Base-by-base conservation (phyloP, 1,140 invertebrate genomes). In the Aphelinus atriplicis region DNA sequence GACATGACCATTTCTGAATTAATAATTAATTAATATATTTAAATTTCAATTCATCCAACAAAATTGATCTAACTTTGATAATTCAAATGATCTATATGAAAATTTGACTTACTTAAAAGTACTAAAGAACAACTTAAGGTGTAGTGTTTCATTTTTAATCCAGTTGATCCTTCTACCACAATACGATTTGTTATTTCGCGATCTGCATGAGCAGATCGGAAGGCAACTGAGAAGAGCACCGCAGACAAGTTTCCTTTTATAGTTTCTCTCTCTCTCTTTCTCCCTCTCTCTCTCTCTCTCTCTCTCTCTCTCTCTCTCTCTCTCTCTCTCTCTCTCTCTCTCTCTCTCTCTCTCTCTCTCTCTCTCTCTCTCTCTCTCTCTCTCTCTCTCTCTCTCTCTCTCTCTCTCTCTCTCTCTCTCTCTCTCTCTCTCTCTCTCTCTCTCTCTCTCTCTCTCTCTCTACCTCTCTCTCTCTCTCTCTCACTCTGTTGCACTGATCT, bases 171-270 rank as follows among this genome's bases (percentile, higher is more conserved):
- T 61, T 67, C 3, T 10, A 43, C 5, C 47, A 42, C 4, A 50
- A 63, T 69, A 10, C n/a, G 5, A 53, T 67, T 50, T 3, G 3
- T 43, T 45, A 58, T 3, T 7, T 3, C 46, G 10, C 10, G 51
- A 68, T 68, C 4, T 68, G 50, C 42, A 68, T 45, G 51, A 70
- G 51, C 1, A 47, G 65, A 43, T 45, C 43, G 55, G 55, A 53
- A 69, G 47, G 55, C 51, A 47, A 80, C 79, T 82, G 77, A 50
- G 60, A 45, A 7, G 2, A 50, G 63, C 26, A n/a, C 4, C 5
- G 1, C 1, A 7, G 51, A 10, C 53, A 63, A 55, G 56, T 72
- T 76, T 62, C 70, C 78, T 82, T 80, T 78, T 83, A 83, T 81
- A 83, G 69, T 57, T 75, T 80, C 75, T 78, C 46, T 55, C 61